phyloP scores from a whole-genome alignment of 1,140 invertebrate species.

The Drosophila mayri region DNA sequence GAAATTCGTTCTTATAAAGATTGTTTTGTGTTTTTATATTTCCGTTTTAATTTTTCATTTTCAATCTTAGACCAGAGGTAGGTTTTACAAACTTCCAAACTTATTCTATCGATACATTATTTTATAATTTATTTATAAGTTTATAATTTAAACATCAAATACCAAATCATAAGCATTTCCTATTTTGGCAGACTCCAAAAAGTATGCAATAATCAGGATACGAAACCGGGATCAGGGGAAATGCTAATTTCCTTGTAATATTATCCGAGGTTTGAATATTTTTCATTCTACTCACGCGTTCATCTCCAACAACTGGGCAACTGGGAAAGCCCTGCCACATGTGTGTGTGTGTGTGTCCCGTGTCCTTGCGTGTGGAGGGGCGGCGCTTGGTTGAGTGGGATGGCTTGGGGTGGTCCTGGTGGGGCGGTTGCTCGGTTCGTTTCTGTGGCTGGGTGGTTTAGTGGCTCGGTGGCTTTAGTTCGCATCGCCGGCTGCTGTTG shows the following conservation, averaged over 20 bases:
- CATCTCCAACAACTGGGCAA: constrained; percentile 26
- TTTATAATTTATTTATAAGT: no score
- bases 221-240: background rate
- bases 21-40: no score
- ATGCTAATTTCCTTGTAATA: background rate
- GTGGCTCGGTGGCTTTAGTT: constrained; percentile 29
- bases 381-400: constrained; percentile 3
- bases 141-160: no score
- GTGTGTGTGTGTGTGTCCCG: constrained; percentile 5
- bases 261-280: background rate
- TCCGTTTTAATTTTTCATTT: no score
- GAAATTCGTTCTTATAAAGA: no score
- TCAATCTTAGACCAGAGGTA: no score
- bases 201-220: background rate
- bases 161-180: background rate
- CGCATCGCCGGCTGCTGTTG: constrained; percentile 1
- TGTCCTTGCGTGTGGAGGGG: constrained; percentile 15
- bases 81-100: no score
- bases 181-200: background rate
- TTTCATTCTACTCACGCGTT: constrained; percentile 13
- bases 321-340: constrained; percentile 10
- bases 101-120: no score
- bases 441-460: constrained; percentile 29
- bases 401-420: background rate
- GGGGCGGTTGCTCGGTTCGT: constrained; percentile 1